These are phyloP conservation scores for Pogonognathellus flavescens DNA, from an alignment of 1,140 invertebrate genomes.

Conservation along the genomic window DNA sequence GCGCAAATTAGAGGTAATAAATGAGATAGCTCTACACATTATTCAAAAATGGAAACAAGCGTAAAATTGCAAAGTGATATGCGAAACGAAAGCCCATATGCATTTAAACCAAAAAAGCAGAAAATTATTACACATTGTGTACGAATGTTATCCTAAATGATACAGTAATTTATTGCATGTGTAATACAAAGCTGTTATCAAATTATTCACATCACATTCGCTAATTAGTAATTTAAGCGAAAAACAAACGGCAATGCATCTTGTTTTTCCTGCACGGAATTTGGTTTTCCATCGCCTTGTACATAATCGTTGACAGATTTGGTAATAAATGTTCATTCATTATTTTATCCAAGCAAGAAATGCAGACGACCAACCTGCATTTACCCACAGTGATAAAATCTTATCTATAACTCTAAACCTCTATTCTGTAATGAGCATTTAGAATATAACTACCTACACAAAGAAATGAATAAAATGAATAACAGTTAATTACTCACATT, in stretches of 20 bases:
- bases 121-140: background rate
- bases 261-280: background rate
- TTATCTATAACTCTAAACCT: too few species aligned
- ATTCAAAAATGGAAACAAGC: conserved; percentile 29
- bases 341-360: too few species aligned
- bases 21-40: background rate
- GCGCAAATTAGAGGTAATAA: conserved; percentile 31
- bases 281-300: conserved; percentile 1
- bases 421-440: too few species aligned
- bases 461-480: too few species aligned
- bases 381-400: too few species aligned
- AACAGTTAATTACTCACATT: too few species aligned
- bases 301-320: background rate
- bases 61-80: background rate
- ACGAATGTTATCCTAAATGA: background rate
- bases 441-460: too few species aligned
- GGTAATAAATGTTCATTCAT: background rate
- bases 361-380: too few species aligned
- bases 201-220: conserved; percentile 32
- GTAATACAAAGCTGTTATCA: background rate
- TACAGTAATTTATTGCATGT: too few species aligned
- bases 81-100: background rate
- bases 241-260: conserved; percentile 22
- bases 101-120: background rate
- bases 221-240: conserved; percentile 4